Conservation (phyloP, 30 jellyfish, hydroid and myxozoan species). For the Aurelia coerulea region DNA sequence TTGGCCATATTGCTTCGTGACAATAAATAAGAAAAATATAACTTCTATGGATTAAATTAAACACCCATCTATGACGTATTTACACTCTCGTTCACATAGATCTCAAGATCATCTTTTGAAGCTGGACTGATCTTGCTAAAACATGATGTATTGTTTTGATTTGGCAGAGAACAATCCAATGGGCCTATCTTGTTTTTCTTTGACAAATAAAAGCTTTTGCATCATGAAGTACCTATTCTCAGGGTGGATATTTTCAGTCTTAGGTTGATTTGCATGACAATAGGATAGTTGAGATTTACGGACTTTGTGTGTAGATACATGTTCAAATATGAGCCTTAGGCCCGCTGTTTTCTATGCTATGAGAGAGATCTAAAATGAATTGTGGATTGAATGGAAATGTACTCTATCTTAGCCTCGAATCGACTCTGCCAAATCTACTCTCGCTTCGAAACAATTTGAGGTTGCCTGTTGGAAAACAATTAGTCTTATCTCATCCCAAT, state of each 20-base stretch:
- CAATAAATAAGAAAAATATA: too few relatives aligned
- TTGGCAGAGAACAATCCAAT: background rate
- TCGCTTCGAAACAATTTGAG: conserved; percentile 30
- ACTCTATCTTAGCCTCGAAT: conserved; percentile 2
- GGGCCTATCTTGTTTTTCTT: conserved; percentile 3
- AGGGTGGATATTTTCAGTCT: background rate
- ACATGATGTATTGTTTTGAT: background rate
- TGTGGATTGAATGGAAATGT: too few relatives aligned
- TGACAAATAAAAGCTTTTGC: background rate
- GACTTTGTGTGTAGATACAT: background rate
- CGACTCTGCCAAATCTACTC: conserved; percentile 71
- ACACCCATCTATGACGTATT: too few relatives aligned
- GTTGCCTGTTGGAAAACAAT: background rate
- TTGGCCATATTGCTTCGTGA: too few relatives aligned
- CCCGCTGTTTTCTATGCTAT: background rate
- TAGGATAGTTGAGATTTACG: conserved; percentile 22
- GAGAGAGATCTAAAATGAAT: background rate
- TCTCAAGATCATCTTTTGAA: too few relatives aligned
- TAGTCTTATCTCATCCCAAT: background rate
- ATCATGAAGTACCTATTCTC: background rate
- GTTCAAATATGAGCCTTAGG: conserved; percentile 6
- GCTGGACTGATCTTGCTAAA: too few relatives aligned
- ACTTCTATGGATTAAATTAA: too few relatives aligned
- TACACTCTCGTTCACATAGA: too few relatives aligned
- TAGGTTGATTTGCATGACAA: conserved; percentile 44